phyloP scores from a whole-genome alignment of 2,888 invertebrate genomes.

The Limnephilus lunatus region DNA sequence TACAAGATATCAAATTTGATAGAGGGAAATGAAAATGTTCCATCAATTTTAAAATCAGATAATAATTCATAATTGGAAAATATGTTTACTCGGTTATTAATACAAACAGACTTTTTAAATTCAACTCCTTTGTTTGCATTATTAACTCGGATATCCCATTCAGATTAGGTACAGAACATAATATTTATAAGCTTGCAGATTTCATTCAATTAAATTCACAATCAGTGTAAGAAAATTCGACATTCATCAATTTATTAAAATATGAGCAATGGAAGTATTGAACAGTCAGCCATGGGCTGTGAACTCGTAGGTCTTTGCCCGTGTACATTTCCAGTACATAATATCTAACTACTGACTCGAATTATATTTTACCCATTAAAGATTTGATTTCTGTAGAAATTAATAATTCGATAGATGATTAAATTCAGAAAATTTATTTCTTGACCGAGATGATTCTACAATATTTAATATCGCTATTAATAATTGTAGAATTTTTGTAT shows the following conservation, averaged over 20 bases:
- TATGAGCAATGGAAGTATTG: conserved; percentile 12
- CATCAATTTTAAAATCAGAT: not conserved
- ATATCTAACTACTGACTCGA: conserved; percentile 31
- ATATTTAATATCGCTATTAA: conserved; percentile 41
- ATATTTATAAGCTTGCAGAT: not conserved
- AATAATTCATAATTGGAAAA: not conserved
- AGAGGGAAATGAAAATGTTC: not conserved
- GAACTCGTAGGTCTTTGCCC: not conserved
- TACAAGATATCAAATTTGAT: not conserved
- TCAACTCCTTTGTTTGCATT: not conserved
- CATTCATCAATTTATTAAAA: conserved; percentile 27
- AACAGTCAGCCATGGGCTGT: not conserved
- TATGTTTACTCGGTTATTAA: not conserved
- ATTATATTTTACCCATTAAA: conserved; percentile 41
- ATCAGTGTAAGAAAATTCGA: not conserved
- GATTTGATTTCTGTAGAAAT: conserved; percentile 30
- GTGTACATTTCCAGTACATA: conserved; percentile 10
- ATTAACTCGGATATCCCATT: not conserved
- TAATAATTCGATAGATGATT: not conserved
- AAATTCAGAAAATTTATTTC: conserved; percentile 17
- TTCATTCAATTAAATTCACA: not conserved
- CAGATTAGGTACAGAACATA: not conserved
- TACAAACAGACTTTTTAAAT: not conserved
- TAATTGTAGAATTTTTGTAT: conserved; percentile 48
- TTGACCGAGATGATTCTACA: conserved; percentile 44